phyloP scores from a whole-genome alignment of 2,888 invertebrate species.

The Leptothorax acervorum region DNA sequence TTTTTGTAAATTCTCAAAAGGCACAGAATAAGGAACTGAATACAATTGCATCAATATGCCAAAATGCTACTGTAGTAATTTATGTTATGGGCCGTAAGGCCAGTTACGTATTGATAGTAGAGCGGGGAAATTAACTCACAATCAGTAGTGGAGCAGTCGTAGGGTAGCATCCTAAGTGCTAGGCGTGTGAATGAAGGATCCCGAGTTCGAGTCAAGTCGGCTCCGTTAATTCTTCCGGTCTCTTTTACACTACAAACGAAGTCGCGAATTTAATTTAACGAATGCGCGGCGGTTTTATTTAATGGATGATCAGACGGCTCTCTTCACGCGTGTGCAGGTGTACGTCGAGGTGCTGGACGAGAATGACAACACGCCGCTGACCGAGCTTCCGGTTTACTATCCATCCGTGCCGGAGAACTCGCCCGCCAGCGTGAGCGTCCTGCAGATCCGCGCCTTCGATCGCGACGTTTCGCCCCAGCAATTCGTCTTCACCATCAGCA shows the following conservation, averaged over 20 bases:
- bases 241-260: too few species aligned
- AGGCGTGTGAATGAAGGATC: too few species aligned
- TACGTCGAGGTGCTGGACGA: constrained; percentile 95
- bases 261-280: background rate
- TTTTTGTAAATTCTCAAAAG: background rate
- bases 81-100: too few species aligned
- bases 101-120: too few species aligned
- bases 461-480: constrained; percentile 90
- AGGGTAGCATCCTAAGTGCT: too few species aligned
- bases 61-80: background rate
- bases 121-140: too few species aligned
- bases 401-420: constrained; percentile 94
- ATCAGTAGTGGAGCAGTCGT: too few species aligned
- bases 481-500: constrained; percentile 93
- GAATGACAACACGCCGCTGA: constrained; percentile 98
- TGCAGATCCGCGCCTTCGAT: constrained; percentile 92
- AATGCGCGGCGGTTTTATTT: background rate
- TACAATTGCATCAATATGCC: background rate
- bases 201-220: too few species aligned
- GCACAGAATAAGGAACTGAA: background rate
- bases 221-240: too few species aligned
- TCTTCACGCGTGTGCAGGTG: constrained; percentile 86
- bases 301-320: constrained; percentile 60
- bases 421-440: constrained; percentile 90
- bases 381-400: constrained; percentile 94